Conservation (phyloP, 2,888 invertebrate genomes). For the Busseola fusca region DNA sequence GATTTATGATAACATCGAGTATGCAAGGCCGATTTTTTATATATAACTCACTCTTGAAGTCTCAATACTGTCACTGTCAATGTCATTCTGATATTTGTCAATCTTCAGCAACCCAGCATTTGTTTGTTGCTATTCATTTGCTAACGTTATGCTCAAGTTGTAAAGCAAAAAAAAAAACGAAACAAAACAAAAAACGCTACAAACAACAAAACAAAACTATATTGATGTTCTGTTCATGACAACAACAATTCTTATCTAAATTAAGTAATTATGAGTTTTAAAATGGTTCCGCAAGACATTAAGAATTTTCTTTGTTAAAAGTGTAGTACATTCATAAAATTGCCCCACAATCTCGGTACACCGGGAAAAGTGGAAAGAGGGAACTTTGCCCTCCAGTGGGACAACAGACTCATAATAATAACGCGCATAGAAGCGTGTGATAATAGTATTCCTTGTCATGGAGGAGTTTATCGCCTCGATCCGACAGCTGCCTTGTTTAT, state of each 20-base stretch:
- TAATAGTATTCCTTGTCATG: conserved; percentile 35
- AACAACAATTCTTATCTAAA: conserved; percentile 13
- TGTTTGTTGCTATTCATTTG: conserved; percentile 30
- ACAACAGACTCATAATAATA: no score
- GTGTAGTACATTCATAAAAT: background rate
- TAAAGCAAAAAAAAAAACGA: conserved; percentile 1
- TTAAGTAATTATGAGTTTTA: background rate
- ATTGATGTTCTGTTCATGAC: background rate
- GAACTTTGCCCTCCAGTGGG: no score
- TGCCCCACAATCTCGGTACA: no score
- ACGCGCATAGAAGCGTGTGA: background rate
- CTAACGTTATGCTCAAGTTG: background rate
- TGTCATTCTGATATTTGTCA: conserved; percentile 6
- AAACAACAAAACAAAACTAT: no score
- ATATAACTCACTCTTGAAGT: conserved; percentile 3
- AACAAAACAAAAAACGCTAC: no score
- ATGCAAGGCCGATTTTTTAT: no score
- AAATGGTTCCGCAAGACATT: no score
- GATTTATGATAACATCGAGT: no score
- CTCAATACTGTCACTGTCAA: background rate
- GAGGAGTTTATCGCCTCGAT: conserved; percentile 59
- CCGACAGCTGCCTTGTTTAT: conserved; percentile 57
- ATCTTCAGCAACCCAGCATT: background rate
- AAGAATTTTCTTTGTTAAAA: background rate
- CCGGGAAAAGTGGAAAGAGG: no score